Evolutionary conservation across 2,888 invertebrate species (phyloP), one percentile per base, ranked within the genome.

Genomic region (Flexamia atlantica): DNA sequence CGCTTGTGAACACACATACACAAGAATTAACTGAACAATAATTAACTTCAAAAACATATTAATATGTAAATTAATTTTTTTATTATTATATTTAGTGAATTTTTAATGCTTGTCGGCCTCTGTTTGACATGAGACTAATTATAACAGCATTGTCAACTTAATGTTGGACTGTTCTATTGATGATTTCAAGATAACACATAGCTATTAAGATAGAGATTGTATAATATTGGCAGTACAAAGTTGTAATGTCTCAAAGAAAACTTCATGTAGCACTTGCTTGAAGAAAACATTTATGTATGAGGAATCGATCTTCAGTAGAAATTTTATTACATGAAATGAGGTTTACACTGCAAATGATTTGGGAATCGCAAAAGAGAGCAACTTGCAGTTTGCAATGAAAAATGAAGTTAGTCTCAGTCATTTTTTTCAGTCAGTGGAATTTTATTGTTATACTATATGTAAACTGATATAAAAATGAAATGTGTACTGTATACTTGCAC

Each of bases 141-240:
- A 57, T 12, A 46, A 46, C 2, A 14, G 14, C 36, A 36, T 36
- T 36, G 36, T 36, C 9, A 36, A 36, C 36, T 36, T 7, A 9
- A 36, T 36, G 36, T 36, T 50, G n/a, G 17, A 50, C 25, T 57
- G 20, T 57, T 46, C 3, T 12, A 14, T 57, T 57, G 14, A 57
- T 57, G 5, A 23, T 57, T 57, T 23, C 57, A 57, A 57, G 57
- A 57, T 57, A 57, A 57, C 20, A 57, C 57, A 57, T 23, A 57
- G 57, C 57, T 23, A 57, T 57, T 57, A 57, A 57, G 57, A 57
- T 57, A 57, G 12, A 25, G 57, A 25, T 23, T 57, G 23, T 57
- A 12, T 2, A 23, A 10, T 46, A 23, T 57, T 23, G 23, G 20
- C 20, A 20, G 12, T 10, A 57, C 46, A 46, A 36, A 9, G 4